A percentile compares a stretch with the other conserved stretches of the same genome.
Conservation (phyloP, 2,797 vertebrate genomes). For the Todus mexicanus region DNA sequence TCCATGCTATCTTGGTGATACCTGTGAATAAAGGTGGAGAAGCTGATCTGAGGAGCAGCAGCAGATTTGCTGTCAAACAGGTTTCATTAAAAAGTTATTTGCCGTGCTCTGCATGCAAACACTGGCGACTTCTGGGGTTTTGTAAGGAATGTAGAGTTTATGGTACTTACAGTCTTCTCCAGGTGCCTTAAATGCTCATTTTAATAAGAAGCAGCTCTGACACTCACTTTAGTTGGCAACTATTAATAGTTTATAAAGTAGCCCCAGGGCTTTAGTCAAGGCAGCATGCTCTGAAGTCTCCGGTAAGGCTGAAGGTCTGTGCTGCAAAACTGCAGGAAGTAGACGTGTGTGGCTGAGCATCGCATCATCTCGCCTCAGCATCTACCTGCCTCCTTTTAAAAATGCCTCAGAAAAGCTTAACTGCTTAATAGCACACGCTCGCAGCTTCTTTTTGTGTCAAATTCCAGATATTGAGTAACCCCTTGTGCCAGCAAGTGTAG, state of each 20-base stretch:
- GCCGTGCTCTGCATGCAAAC: background rate
- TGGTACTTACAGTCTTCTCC: background rate
- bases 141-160: background rate
- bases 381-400: background rate
- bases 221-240: background rate
- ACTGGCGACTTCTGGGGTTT: background rate
- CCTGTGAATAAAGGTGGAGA: background rate
- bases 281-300: background rate
- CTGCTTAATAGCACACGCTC: background rate
- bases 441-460: background rate
- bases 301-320: background rate
- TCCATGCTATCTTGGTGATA: background rate
- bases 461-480: background rate
- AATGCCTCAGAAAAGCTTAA: background rate
- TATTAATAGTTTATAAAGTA: background rate
- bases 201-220: background rate
- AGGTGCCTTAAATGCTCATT: background rate
- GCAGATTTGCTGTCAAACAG: background rate
- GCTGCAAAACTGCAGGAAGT: background rate
- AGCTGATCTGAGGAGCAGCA: background rate
- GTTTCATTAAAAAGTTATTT: background rate
- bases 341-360: background rate
- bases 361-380: background rate
- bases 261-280: background rate
- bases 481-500: background rate